Base-by-base conservation (phyloP, 2,113 vertebrate species). In the Pterocles orientalis region DNA sequence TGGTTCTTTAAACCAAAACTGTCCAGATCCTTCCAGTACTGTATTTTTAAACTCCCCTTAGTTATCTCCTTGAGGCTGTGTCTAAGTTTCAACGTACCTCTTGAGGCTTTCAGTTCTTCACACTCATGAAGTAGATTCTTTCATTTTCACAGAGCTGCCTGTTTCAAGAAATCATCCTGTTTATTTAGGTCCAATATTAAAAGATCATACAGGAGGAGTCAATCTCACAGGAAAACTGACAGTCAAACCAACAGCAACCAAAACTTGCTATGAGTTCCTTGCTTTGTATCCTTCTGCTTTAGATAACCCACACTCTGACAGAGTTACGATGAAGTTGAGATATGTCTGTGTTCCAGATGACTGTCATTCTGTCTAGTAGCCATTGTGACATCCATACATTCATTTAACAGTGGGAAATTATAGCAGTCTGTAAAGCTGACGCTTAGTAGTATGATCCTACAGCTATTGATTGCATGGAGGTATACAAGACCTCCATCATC, bases 221-320 rank as follows among this genome's bases (percentile, higher is more conserved):
- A 28, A 36, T 54, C 47, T 33, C 39, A 47, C 28, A 31, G 33
- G 18, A 70, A 62, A 47, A 47, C 39, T 54, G 65, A 39, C 19
- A 68, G 9, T 33, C 56, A 54, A 70, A 87, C 21, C 18, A 61
- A 51, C 61, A 78, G 33, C 64, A 78, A 36, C 9, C 7, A 61
- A 60, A 68, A 61, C 36, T 69, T 36, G 26, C 21, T 60, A 13
- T 26, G 26, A 54, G 39, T 62, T 62, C 9, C 23, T 70, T 70
- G 62, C 13, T 77, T 51, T 77, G 65, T 47, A 54, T 54, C 21
- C 26, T 36, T 78, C 26, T 54, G 33, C 47, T 61, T 18, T 61
- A 53, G 73, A 39, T 53, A 36, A 12, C 18, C 23, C 3, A 1
- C 12, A 14, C 23, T 28, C 39, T 0, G 1, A 5, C 26, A 39